Evolutionary conservation across 2,797 vertebrate species (phyloP).

Genomic region (Manis crassicaudata): DNA sequence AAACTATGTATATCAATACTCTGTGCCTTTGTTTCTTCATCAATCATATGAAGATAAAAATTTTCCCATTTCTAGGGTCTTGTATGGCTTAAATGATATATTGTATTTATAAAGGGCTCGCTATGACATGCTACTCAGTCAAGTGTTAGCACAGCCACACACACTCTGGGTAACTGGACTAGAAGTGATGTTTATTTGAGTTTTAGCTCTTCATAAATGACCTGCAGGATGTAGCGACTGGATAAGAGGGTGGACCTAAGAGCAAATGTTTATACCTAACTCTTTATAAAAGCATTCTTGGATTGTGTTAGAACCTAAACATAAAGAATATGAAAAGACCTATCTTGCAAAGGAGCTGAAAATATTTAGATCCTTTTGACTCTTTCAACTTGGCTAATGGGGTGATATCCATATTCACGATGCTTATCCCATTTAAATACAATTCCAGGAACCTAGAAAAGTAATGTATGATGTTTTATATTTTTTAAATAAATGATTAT

Average conservation of each 20-base stretch:
- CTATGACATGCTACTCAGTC: neutral
- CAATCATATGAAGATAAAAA: neutral
- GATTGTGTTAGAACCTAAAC: neutral
- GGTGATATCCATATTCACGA: neutral
- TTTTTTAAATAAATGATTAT: conserved; percentile 1
- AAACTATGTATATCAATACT: neutral
- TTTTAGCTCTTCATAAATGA: conserved; percentile 36
- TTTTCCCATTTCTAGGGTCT: neutral
- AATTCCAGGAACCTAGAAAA: neutral
- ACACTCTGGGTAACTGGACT: neutral
- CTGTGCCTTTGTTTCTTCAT: neutral
- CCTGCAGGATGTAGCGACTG: conserved; percentile 58
- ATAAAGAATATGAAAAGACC: neutral
- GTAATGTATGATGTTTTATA: neutral
- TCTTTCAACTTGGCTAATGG: neutral
- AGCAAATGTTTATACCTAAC: neutral
- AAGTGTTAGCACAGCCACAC: neutral
- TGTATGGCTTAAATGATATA: neutral
- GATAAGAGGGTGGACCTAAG: neutral
- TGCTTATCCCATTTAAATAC: neutral
- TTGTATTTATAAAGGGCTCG: neutral
- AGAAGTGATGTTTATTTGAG: neutral
- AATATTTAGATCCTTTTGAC: neutral
- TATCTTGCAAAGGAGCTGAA: neutral
- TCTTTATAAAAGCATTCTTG: conserved; percentile 30